Conservation (phyloP, 2,888 invertebrate species). For the Globia sparganii region DNA sequence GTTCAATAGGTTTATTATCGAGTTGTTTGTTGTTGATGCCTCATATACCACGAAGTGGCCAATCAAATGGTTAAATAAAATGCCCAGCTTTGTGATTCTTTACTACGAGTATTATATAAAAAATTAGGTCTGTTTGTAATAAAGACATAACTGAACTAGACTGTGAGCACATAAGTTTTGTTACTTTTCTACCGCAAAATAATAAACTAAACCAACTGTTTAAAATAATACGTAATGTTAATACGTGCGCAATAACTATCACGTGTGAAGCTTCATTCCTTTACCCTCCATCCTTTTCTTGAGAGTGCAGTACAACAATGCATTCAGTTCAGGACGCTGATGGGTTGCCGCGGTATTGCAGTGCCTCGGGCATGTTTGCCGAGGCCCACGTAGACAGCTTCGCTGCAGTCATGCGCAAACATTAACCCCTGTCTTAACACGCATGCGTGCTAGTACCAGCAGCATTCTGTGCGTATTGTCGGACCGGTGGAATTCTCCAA, state of each 20-base stretch:
- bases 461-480: too few relatives aligned
- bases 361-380: too few relatives aligned
- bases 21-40: constrained; percentile 65
- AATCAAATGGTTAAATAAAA: constrained; percentile 54
- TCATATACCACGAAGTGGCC: constrained; percentile 60
- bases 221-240: constrained; percentile 1
- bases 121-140: constrained; percentile 53
- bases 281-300: too few relatives aligned
- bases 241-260: not conserved
- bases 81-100: constrained; percentile 42
- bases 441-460: too few relatives aligned
- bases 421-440: too few relatives aligned
- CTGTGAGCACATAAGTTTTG: constrained; percentile 35
- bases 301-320: too few relatives aligned
- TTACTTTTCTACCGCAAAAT: constrained; percentile 11
- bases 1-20: constrained; percentile 73
- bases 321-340: too few relatives aligned
- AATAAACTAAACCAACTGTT: constrained; percentile 17
- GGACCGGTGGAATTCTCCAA: too few relatives aligned
- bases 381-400: too few relatives aligned
- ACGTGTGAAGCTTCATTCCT: constrained; percentile 11
- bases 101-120: constrained; percentile 51
- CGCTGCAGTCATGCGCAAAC: too few relatives aligned
- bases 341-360: too few relatives aligned
- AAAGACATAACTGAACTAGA: constrained; percentile 51